Evolutionary conservation across 2,113 vertebrate genomes (phyloP), one percentile per base, ranked within the genome.

Genomic region (Mungos mungo): DNA sequence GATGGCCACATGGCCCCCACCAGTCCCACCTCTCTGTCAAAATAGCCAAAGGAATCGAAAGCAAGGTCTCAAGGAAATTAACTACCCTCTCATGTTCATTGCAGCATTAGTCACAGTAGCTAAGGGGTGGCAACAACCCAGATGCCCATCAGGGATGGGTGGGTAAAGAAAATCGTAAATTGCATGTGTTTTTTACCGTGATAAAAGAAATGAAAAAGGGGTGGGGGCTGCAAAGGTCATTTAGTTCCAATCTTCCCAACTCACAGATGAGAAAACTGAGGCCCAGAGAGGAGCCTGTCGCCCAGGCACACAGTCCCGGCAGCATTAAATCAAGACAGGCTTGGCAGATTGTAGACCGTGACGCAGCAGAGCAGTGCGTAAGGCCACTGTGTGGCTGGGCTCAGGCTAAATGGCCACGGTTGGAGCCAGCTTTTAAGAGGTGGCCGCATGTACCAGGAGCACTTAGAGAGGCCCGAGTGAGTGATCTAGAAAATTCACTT

Each of bases 281-380:
- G 76, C 90, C 25, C 7, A 7, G 82, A 33, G 72, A 31, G 54
- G 38, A 16, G 23, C 50, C 82, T 33, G n/a, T 63, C 3, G 23
- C 82, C 65, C 60, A 14, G 45, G 57, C 6, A 5, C 45, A 14
- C 60, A 47, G 68, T 63, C 88, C 72, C 2, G 41, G 54, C 9
- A 38, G 74, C 45, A 29, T 19, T 60, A 7, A 18, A 66, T 29
- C 27, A 6, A 77, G 41, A 14, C 45, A 27, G 69, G 21, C 33
- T 18, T 19, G 33, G 77, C 35, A 10, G 77, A 41, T 13, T 7
- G 72, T 2, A 25, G 65, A 2, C 38, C 1, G 1, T 15, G 80
- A 45, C 68, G 27, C 19, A 1, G 15, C 25, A 15, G 29, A 13
- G 13, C 0, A 0, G 0, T 0, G 1, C 0, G 5, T 4, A 1